A percentile compares a stretch with the other conserved stretches of the same genome.
phyloP scores from a whole-genome alignment of 1,140 invertebrate species.

The Parasteatoda tepidariorum region DNA sequence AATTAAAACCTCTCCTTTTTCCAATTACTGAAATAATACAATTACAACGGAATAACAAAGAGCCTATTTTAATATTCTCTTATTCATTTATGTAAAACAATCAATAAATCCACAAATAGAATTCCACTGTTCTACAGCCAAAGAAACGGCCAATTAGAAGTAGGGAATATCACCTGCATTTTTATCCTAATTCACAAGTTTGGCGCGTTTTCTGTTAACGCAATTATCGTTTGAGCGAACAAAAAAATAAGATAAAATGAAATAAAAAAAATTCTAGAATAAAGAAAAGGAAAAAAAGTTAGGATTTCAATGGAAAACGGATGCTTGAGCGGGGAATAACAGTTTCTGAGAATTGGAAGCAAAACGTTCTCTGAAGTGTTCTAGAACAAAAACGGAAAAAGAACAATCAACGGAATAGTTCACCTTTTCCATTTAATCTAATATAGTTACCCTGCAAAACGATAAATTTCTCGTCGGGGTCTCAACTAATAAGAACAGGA shows the following conservation, averaged over 20 bases:
- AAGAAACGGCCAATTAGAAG: background rate
- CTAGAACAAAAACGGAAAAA: too few species aligned
- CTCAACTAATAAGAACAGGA: slow-evolving; percentile 32
- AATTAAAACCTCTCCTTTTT: too few species aligned
- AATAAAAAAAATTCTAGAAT: background rate
- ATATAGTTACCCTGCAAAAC: slow-evolving; percentile 12
- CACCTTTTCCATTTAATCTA: slow-evolving; percentile 38
- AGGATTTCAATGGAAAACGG: slow-evolving; percentile 1
- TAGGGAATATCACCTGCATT: background rate
- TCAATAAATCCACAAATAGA: background rate
- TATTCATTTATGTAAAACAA: background rate
- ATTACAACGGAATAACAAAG: background rate
- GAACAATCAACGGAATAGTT: background rate
- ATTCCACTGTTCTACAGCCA: background rate
- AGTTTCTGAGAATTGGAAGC: slow-evolving; percentile 1
- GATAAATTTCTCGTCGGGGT: slow-evolving; percentile 33
- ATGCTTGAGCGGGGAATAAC: background rate
- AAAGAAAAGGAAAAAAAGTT: background rate
- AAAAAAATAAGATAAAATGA: background rate
- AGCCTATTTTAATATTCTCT: background rate
- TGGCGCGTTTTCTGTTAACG: slow-evolving; percentile 1
- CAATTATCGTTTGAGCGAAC: slow-evolving; percentile 26
- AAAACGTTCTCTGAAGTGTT: background rate
- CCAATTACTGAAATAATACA: background rate
- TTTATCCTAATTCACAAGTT: background rate